phyloP scores from a whole-genome alignment of 2,797 vertebrate genomes.

The Neostethus bicornis region DNA sequence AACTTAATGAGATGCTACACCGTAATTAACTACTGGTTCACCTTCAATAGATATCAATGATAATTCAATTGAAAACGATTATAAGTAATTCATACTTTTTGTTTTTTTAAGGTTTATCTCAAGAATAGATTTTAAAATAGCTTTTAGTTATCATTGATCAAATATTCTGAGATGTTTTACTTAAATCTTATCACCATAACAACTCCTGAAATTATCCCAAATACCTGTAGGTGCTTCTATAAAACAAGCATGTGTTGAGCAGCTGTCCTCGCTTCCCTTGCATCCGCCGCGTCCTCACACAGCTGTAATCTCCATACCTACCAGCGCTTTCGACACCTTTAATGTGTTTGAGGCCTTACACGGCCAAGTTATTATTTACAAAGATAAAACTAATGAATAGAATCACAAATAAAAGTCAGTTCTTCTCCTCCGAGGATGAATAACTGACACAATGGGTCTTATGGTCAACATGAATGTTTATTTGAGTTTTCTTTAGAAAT shows the following conservation, averaged over 20 bases:
- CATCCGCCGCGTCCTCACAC: conserved; percentile 27
- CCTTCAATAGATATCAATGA: conserved; percentile 5
- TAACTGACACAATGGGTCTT: conserved; percentile 28
- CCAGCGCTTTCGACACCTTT: not conserved
- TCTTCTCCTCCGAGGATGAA: conserved; percentile 9
- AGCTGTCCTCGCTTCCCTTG: conserved; percentile 60
- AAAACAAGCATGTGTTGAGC: conserved; percentile 67
- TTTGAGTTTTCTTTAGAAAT: conserved; percentile 55
- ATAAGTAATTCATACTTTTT: not conserved
- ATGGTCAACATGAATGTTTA: conserved; percentile 47
- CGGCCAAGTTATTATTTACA: conserved; percentile 4
- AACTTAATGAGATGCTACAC: conserved; percentile 58
- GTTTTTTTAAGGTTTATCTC: not conserved
- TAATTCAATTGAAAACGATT: not conserved
- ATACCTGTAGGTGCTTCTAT: conserved; percentile 73
- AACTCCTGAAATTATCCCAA: conserved; percentile 71
- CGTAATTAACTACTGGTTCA: conserved; percentile 20
- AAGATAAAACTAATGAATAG: conserved; percentile 14
- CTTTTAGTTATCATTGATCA: conserved; percentile 16
- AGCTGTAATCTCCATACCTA: conserved; percentile 27
- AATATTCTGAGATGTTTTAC: conserved; percentile 12
- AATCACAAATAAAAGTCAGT: conserved; percentile 4
- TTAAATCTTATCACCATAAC: conserved; percentile 58
- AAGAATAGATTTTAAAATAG: not conserved
- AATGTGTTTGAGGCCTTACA: not conserved